phyloP scores from a whole-genome alignment of 2,888 invertebrate genomes.

The Steromphala cineraria region DNA sequence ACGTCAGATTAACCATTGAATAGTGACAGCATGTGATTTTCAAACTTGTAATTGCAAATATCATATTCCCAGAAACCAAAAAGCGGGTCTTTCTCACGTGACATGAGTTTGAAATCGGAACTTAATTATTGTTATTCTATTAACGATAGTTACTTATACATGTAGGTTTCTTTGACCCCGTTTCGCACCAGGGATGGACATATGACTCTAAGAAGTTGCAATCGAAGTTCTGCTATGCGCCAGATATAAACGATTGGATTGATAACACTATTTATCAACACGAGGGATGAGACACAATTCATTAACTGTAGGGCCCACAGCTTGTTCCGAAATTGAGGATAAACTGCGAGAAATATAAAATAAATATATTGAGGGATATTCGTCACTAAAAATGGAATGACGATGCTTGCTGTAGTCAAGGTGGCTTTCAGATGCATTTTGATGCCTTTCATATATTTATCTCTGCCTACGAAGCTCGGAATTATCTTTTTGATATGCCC shows the following conservation, averaged over 20 bases:
- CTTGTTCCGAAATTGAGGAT: not conserved
- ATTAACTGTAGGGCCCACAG: not conserved
- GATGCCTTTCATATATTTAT: not conserved
- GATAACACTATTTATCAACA: not conserved
- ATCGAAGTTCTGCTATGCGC: not conserved
- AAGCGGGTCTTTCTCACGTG: too few relatives aligned
- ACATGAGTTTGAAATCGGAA: too few relatives aligned
- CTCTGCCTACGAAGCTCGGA: not conserved
- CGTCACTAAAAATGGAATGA: not conserved
- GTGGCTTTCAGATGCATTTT: not conserved
- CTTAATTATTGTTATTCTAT: too few relatives aligned
- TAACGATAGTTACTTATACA: too few relatives aligned
- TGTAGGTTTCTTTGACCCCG: too few relatives aligned
- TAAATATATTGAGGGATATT: not conserved
- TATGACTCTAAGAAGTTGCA: not conserved
- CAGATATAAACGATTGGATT: not conserved
- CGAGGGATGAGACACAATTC: not conserved
- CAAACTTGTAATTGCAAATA: too few relatives aligned
- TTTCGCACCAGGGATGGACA: not conserved
- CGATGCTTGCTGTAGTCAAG: not conserved
- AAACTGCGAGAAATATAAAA: not conserved
- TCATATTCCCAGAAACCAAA: too few relatives aligned
- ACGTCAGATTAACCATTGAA: too few relatives aligned
- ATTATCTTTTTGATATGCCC: not conserved
- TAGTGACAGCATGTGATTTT: too few relatives aligned